Base-by-base conservation (phyloP, 2,888 invertebrate genomes). In the Andrena marginata region DNA sequence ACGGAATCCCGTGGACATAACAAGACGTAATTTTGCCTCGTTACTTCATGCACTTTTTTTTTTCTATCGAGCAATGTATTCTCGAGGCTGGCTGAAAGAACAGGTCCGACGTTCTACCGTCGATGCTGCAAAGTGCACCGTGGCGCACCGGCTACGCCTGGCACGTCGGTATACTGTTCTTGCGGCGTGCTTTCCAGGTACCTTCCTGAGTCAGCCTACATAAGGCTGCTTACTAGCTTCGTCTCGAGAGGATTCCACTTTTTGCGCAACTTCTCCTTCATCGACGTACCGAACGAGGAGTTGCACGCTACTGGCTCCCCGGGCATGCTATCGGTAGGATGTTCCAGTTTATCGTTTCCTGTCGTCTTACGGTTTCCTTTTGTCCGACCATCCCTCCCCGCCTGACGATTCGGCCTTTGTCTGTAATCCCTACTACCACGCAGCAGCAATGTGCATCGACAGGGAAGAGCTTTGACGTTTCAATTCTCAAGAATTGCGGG, bases 141-240 rank as follows among this genome's bases (percentile, higher is more conserved):
- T 42, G n/a, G 69, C 35, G 60, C 76, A 60, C 54, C 59, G 54
- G 13, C 84, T 49, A 67, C 71, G 81, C 70, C 79, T 68, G 84
- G 84, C 86, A 83, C 80, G 85, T 76, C 75, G 83, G n/a, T 79
- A 65, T 74, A 77, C 85, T 77, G 82, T 92, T 92, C 89, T 92
- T 92, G 79, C 85, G 51, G 72, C 65, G 80, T 80, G 77, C 88
- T 89, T 92, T 92, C 91, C 91, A 86, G 89, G 91, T 92, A 92
- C 87, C 88, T 85, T 88, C 90, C 89, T 89, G 87, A 90, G 87
- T 92, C 92, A 90, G 90, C 86, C 92, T 92, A 89, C 92, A 92
- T 92, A 92, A 92, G 92, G 92, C 88, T 87, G 88, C 89, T 90
- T 87, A 86, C 89, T 89, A 87, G 85, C 87, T 85, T 72, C 85